Evolutionary conservation across 2,797 vertebrate species (phyloP), one percentile per base, ranked within the genome.

Genomic region (Sternarchorhynchus goeldii): DNA sequence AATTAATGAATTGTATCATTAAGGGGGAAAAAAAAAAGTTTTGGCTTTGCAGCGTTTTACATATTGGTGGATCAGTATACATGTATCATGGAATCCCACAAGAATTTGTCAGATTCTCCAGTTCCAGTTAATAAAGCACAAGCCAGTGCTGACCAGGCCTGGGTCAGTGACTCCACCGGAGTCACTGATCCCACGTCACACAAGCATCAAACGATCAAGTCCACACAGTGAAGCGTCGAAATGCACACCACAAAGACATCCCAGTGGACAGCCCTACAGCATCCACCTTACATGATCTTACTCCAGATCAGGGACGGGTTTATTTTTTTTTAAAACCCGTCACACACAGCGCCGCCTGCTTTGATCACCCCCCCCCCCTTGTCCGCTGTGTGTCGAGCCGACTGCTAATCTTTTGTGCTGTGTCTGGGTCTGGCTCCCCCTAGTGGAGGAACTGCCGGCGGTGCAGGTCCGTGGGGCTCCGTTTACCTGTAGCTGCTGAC

Each of bases 401-500:
- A 67, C 5, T 50, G 41, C 45, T 4, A 14, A 2, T 45, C 45
- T 41, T 45, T 32, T 34, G 21, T 31, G 39, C 18, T 68, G 77
- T 36, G 4, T 63, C 58, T 66, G 34, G 41, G 29, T 25, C 55
- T 17, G 18, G 64, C 31, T 12, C 77, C 63, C 25, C 55, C 63
- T 56, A 12, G 63, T n/a, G 63, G 72, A 34, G 29, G 71, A 32
- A 41, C 8, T 5, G 29, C 55, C 18, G n/a, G 36, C 56, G 29
- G 29, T 62, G 56, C 34, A n/a, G n/a, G 31, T 68, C 31, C 12
- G 39, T 56, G 29, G 34, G 36, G 32, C 4, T 64, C 21, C 18
- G 56, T 62, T 93, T 96, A 97, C 92, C 95, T 95, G 57, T 84
- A 92, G 0, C 94, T 92, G 55, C 91, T 88, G 78, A 93, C 92